Conservation (phyloP, 1,140 invertebrate genomes). For the Liolophura sinensis region DNA sequence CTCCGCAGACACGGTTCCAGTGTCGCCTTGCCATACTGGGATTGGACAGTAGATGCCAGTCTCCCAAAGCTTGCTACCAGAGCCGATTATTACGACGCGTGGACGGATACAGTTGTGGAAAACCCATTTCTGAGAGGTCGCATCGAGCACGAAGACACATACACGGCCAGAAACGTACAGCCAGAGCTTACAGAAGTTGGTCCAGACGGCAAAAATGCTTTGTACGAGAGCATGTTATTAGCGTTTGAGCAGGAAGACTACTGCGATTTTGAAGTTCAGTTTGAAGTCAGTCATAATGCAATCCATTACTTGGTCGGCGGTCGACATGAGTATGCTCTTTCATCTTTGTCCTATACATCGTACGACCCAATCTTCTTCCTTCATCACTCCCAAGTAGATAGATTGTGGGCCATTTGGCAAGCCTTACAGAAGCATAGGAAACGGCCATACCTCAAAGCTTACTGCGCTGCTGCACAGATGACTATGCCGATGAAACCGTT, state of each 20-base stretch:
- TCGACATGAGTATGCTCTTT: conserved; percentile 15
- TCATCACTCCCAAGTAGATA: conserved; percentile 2
- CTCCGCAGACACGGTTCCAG: conserved; percentile 12
- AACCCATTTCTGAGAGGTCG: conserved; percentile 2
- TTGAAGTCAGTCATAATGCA: conserved; percentile 24
- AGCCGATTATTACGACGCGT: not conserved
- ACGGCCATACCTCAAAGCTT: conserved; percentile 13
- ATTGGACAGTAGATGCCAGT: conserved; percentile 15
- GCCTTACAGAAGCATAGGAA: conserved; percentile 26
- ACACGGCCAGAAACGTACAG: conserved; percentile 18
- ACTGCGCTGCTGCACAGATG: conserved; percentile 27
- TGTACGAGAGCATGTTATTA: conserved; percentile 16
- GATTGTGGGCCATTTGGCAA: conserved; percentile 26
- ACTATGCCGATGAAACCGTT: conserved; percentile 16
- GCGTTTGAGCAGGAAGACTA: conserved; percentile 29
- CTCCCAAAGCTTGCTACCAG: not conserved
- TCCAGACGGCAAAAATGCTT: no score
- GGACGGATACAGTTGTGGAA: not conserved
- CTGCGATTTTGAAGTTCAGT: conserved; percentile 28
- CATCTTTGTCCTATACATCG: conserved; percentile 20
- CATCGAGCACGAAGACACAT: conserved; percentile 3
- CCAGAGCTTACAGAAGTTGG: conserved; percentile 10
- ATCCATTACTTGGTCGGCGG: conserved; percentile 28
- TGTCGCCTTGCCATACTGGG: conserved; percentile 24
- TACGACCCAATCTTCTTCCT: conserved; percentile 9